A percentile compares a stretch with the other conserved stretches of the same genome.
These are phyloP conservation scores for Aplocera efformata DNA, from an alignment of 2,888 invertebrate species.

Conservation along the genomic window DNA sequence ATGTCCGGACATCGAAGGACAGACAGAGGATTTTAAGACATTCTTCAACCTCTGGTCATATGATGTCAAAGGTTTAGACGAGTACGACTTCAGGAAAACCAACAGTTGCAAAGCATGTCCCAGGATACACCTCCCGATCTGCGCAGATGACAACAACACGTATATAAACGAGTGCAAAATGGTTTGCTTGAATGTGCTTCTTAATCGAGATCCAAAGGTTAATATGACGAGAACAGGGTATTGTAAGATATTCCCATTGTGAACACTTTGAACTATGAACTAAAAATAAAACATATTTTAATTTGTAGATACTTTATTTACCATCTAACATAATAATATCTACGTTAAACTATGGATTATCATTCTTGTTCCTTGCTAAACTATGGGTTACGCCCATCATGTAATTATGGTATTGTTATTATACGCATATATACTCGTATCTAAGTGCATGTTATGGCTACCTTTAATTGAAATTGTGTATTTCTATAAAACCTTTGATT, in stretches of 20 bases:
- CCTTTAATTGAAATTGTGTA: too few species aligned
- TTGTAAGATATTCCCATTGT: slow-evolving; percentile 17
- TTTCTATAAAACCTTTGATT: too few species aligned
- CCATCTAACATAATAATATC: too few species aligned
- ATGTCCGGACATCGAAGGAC: too few species aligned
- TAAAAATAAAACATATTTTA: neutral
- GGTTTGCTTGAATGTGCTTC: slow-evolving; percentile 32
- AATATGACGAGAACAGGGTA: slow-evolving; percentile 16
- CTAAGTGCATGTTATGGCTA: too few species aligned
- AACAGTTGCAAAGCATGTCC: slow-evolving; percentile 30
- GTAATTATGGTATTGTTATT: too few species aligned
- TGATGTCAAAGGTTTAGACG: neutral
- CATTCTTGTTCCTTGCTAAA: too few species aligned
- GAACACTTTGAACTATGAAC: too few species aligned
- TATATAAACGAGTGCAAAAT: slow-evolving; percentile 45
- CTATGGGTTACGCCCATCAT: too few species aligned
- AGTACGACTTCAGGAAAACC: slow-evolving; percentile 1
- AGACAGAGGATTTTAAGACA: neutral
- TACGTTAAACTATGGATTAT: too few species aligned
- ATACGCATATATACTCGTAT: too few species aligned
- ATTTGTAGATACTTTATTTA: too few species aligned
- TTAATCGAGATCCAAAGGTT: neutral
- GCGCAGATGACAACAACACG: slow-evolving; percentile 39
- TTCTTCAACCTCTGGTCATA: slow-evolving; percentile 1
- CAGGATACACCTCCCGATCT: slow-evolving; percentile 40